Evolutionary conservation across 2,888 invertebrate species (phyloP).

Genomic region (Salticus scenicus): DNA sequence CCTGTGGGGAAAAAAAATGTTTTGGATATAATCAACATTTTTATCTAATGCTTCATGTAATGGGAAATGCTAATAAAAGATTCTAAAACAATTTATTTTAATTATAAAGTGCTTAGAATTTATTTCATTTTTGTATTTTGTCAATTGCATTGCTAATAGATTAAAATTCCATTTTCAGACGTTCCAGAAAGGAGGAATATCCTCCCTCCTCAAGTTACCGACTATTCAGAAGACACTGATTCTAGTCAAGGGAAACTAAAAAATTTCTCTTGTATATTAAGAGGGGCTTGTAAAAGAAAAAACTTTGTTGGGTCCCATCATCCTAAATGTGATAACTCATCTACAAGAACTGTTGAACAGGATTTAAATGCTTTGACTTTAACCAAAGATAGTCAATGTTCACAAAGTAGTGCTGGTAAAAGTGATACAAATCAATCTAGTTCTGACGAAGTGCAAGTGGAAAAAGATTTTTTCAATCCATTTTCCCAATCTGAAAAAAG

Average conservation of each 20-base stretch:
- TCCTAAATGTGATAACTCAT: slow-evolving; percentile 42
- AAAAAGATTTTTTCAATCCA: slow-evolving; percentile 40
- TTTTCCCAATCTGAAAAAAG: slow-evolving; percentile 45
- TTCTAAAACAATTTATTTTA: no score
- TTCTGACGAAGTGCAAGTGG: slow-evolving; percentile 33
- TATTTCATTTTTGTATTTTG: no score
- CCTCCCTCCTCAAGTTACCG: slow-evolving; percentile 13
- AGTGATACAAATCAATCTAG: slow-evolving; percentile 33
- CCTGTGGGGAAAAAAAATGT: no score
- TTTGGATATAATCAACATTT: no score
- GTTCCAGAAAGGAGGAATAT: slow-evolving; percentile 28
- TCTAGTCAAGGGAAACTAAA: slow-evolving; percentile 58
- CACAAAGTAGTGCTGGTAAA: slow-evolving; percentile 22
- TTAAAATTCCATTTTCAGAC: slow-evolving; percentile 14
- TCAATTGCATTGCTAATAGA: no score
- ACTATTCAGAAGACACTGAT: slow-evolving; percentile 53
- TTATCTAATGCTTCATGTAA: no score
- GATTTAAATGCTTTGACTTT: slow-evolving; percentile 54
- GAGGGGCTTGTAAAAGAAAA: slow-evolving; percentile 56
- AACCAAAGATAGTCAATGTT: slow-evolving; percentile 38
- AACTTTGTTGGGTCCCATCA: slow-evolving; percentile 52
- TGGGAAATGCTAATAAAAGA: no score
- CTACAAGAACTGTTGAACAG: slow-evolving; percentile 53
- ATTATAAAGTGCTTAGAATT: no score
- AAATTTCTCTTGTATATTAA: slow-evolving; percentile 52